Conservation (phyloP, 2,797 vertebrate species). For the Sebastes matsubarae region DNA sequence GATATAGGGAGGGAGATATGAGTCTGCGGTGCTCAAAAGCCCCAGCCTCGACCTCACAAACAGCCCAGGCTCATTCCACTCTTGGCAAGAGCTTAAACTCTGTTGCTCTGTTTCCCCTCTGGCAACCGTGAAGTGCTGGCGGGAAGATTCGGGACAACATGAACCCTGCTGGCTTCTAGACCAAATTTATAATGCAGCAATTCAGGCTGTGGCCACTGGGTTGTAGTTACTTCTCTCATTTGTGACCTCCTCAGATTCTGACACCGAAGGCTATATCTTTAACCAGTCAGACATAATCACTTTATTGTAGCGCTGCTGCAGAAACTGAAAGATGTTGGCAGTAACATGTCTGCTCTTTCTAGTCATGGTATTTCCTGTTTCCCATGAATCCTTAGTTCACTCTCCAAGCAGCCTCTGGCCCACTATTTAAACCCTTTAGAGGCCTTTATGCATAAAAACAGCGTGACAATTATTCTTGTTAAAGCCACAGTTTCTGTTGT, state of each 20-base stretch:
- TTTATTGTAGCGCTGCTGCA: constrained; percentile 39
- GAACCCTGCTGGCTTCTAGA: constrained; percentile 68
- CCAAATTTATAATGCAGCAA: constrained; percentile 70
- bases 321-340: constrained; percentile 42
- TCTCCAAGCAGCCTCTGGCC: constrained; percentile 24
- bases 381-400: constrained; percentile 49
- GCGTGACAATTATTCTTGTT: neutral
- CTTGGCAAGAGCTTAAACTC: constrained; percentile 79
- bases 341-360: constrained; percentile 33
- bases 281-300: constrained; percentile 35
- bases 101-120: constrained; percentile 70
- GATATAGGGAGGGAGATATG: constrained; percentile 81
- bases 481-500: neutral
- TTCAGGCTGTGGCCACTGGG: constrained; percentile 55
- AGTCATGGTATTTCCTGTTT: constrained; percentile 64
- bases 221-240: constrained; percentile 56
- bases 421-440: constrained; percentile 19
- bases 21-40: constrained; percentile 81
- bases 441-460: neutral
- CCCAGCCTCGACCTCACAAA: constrained; percentile 77
- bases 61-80: constrained; percentile 65
- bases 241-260: constrained; percentile 40
- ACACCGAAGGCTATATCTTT: constrained; percentile 24
- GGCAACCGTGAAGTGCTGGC: constrained; percentile 64
- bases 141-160: constrained; percentile 69